These are phyloP conservation scores for Mimachlamys varia DNA, from an alignment of 2,888 invertebrate species.

Conservation along the genomic window DNA sequence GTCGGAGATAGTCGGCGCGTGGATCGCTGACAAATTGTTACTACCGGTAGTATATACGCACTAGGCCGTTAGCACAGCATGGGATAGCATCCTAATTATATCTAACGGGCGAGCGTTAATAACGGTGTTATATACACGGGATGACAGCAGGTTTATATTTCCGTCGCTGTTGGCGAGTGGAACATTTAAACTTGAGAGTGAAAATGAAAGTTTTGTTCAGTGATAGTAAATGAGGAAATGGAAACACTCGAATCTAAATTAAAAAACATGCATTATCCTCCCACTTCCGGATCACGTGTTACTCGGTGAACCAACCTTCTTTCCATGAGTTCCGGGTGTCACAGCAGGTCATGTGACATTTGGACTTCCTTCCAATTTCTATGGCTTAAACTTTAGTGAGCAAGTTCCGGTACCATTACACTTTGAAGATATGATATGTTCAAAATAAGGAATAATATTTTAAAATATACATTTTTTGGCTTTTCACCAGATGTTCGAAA, in stretches of 20 bases:
- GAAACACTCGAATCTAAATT: conserved; percentile 19
- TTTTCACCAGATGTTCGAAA: too few relatives aligned
- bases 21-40: conserved; percentile 36
- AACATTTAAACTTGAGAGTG: conserved; percentile 27
- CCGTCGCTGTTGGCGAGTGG: not conserved
- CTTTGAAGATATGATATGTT: not conserved
- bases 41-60: conserved; percentile 25
- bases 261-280: conserved; percentile 26
- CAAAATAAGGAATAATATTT: not conserved
- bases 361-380: not conserved
- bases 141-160: not conserved
- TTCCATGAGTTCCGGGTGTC: not conserved
- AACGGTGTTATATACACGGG: not conserved
- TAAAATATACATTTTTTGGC: too few relatives aligned
- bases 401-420: not conserved
- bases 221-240: conserved; percentile 16
- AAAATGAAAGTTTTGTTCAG: conserved; percentile 34
- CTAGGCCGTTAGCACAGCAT: not conserved
- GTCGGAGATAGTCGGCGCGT: conserved; percentile 38
- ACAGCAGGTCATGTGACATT: not conserved
- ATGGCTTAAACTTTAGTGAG: not conserved
- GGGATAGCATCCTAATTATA: conserved; percentile 31
- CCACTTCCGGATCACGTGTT: conserved; percentile 28
- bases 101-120: not conserved
- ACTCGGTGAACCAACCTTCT: not conserved